Percentiles rank a stretch among this genome's conserved stretches.
Conservation (phyloP, 1,140 invertebrate genomes). For the Idris sp. region DNA sequence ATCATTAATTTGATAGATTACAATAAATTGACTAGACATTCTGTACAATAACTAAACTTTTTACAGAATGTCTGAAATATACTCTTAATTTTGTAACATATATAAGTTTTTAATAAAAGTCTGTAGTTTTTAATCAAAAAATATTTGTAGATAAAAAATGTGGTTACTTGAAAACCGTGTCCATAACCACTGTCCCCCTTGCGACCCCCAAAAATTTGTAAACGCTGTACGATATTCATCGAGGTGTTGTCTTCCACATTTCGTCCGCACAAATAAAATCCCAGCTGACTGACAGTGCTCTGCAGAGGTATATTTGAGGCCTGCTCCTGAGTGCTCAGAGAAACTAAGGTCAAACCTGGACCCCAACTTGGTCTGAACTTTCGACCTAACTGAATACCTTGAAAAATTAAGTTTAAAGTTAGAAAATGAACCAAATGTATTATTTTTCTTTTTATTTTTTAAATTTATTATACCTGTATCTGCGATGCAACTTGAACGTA, state of each 20-base stretch:
- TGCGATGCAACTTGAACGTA: constrained; percentile 79
- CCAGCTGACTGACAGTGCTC: constrained; percentile 68
- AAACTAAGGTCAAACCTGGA: constrained; percentile 81
- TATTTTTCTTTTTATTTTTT: too few relatives aligned
- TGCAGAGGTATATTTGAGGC: constrained; percentile 67
- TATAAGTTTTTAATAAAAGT: too few relatives aligned
- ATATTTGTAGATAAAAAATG: too few relatives aligned
- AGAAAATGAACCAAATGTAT: too few relatives aligned
- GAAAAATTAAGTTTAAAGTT: neutral
- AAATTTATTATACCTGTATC: constrained; percentile 78
- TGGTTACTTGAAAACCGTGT: constrained; percentile 68
- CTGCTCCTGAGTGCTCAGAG: constrained; percentile 73
- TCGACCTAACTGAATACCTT: constrained; percentile 80
- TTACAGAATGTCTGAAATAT: too few relatives aligned
- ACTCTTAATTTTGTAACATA: too few relatives aligned
- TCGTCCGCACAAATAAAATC: constrained; percentile 67
- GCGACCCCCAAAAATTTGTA: constrained; percentile 71
- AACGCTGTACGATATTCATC: constrained; percentile 72
- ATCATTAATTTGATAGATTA: too few relatives aligned
- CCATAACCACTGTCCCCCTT: constrained; percentile 61
- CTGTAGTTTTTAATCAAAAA: too few relatives aligned
- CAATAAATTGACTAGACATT: too few relatives aligned
- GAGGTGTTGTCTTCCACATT: constrained; percentile 66
- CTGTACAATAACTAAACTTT: too few relatives aligned
- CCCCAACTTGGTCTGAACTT: constrained; percentile 88